Conservation (phyloP, 2,797 vertebrate species). For the Salmo trutta region DNA sequence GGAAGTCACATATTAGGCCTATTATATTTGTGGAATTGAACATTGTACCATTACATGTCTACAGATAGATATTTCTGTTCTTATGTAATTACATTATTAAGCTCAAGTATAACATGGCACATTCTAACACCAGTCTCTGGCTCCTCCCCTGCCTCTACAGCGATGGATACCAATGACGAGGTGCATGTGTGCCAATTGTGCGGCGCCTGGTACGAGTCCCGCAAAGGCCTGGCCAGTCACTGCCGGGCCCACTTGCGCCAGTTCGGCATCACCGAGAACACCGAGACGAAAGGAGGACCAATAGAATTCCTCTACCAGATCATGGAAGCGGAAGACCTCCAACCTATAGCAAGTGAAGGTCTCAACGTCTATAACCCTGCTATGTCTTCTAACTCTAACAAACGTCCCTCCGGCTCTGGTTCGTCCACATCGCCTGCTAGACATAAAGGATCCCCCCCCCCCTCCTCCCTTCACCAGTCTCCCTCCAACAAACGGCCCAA, state of each 20-base stretch:
- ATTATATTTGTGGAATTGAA: too few relatives aligned
- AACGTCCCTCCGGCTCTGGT: slow-evolving; percentile 40
- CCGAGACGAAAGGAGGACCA: slow-evolving; percentile 83
- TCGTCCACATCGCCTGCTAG: slow-evolving; percentile 17
- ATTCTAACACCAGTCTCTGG: not conserved
- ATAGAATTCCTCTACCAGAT: slow-evolving; percentile 88
- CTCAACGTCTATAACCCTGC: slow-evolving; percentile 15
- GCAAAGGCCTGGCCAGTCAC: slow-evolving; percentile 88
- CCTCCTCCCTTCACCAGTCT: slow-evolving; percentile 56
- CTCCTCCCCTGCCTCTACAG: slow-evolving; percentile 22
- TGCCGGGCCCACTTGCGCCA: slow-evolving; percentile 89
- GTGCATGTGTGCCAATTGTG: slow-evolving; percentile 88
- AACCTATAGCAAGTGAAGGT: slow-evolving; percentile 44
- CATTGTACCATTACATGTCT: too few relatives aligned
- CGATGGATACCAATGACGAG: slow-evolving; percentile 52
- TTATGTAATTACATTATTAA: too few relatives aligned
- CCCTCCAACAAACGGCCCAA: slow-evolving; percentile 62
- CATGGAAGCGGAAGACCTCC: slow-evolving; percentile 71
- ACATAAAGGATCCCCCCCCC: slow-evolving; percentile 30
- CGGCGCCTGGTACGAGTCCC: slow-evolving; percentile 90
- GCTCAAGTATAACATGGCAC: not conserved
- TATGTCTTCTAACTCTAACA: slow-evolving; percentile 32
- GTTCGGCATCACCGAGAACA: slow-evolving; percentile 82
- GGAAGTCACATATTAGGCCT: too few relatives aligned
- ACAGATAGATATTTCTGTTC: too few relatives aligned